These are phyloP conservation scores for Gulo gulo DNA, from an alignment of 2,113 vertebrate species.

Conservation along the genomic window DNA sequence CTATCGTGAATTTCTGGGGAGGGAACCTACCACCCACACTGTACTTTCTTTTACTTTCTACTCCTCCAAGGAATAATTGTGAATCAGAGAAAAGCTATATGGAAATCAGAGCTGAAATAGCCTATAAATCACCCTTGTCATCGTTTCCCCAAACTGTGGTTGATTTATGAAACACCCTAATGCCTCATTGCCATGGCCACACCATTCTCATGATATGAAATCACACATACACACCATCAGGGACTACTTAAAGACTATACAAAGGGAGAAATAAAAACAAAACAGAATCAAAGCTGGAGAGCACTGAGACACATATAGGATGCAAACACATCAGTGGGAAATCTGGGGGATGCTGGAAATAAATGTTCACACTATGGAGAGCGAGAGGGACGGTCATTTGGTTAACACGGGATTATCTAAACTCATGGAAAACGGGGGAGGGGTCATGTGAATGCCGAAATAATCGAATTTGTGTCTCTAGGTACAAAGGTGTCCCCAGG, in stretches of 20 bases:
- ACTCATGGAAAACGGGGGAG: not conserved
- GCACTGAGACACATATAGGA: not conserved
- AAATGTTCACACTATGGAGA: not conserved
- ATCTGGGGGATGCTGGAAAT: slow-evolving; percentile 12
- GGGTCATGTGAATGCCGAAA: not conserved
- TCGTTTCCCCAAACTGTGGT: slow-evolving; percentile 50
- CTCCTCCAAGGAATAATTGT: slow-evolving; percentile 73
- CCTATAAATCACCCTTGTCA: slow-evolving; percentile 71
- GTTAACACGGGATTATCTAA: not conserved
- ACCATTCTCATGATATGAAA: slow-evolving; percentile 57
- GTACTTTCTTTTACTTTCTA: slow-evolving; percentile 60
- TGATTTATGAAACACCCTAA: slow-evolving; percentile 69
- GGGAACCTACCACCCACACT: slow-evolving; percentile 68
- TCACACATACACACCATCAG: slow-evolving; percentile 38
- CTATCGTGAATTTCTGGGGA: slow-evolving; percentile 69
- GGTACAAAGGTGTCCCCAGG: not conserved
- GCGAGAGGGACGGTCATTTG: not conserved
- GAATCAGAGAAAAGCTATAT: slow-evolving; percentile 70
- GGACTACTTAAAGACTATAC: slow-evolving; percentile 60
- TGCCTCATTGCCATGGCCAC: slow-evolving; percentile 29
- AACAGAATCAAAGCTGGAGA: slow-evolving; percentile 8
- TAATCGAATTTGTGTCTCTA: not conserved
- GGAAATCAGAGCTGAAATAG: slow-evolving; percentile 67
- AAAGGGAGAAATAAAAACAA: slow-evolving; percentile 54
- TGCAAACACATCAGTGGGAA: not conserved